These are phyloP conservation scores for Caenorhabditis sp. DNA, from an alignment of 2,888 invertebrate species.

Conservation along the genomic window DNA sequence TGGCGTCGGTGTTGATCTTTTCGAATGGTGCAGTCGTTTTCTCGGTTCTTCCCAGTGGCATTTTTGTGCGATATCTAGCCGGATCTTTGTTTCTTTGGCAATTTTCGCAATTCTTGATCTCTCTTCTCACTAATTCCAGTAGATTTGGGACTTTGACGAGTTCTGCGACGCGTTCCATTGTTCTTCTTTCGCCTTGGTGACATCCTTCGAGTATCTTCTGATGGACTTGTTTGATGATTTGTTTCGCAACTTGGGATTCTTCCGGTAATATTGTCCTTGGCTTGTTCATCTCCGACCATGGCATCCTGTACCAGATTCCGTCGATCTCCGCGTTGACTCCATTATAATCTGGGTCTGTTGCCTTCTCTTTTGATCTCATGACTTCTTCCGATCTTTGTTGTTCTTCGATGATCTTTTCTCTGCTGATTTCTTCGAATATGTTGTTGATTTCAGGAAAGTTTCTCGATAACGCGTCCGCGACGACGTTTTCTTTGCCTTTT, in stretches of 20 bases:
- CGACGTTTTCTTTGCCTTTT: constrained; percentile 39
- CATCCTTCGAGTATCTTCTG: not conserved
- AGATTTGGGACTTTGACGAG: not conserved
- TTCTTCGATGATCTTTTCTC: not conserved
- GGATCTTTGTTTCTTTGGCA: constrained; percentile 6
- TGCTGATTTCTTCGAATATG: not conserved
- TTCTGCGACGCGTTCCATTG: not conserved
- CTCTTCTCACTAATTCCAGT: not conserved
- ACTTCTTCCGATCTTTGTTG: not conserved
- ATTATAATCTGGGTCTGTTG: too few species aligned
- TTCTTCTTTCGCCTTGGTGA: not conserved
- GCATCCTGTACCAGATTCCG: not conserved
- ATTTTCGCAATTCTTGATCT: not conserved
- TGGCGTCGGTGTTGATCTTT: constrained; percentile 24
- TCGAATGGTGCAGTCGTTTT: constrained; percentile 13
- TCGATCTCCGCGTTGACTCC: not conserved
- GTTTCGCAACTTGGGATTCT: too few species aligned
- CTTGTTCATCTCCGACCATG: not conserved
- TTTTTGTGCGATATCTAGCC: not conserved
- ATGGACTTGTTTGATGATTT: not conserved
- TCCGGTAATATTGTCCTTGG: not conserved
- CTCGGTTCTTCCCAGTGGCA: constrained; percentile 3
- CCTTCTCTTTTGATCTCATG: not conserved
- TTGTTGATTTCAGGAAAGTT: constrained; percentile 8
- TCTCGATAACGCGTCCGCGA: constrained; percentile 44